Percentiles rank a stretch among this genome's conserved stretches.
Evolutionary conservation across 2,888 invertebrate genomes (phyloP).

Genomic region (Lasius fuliginosus): DNA sequence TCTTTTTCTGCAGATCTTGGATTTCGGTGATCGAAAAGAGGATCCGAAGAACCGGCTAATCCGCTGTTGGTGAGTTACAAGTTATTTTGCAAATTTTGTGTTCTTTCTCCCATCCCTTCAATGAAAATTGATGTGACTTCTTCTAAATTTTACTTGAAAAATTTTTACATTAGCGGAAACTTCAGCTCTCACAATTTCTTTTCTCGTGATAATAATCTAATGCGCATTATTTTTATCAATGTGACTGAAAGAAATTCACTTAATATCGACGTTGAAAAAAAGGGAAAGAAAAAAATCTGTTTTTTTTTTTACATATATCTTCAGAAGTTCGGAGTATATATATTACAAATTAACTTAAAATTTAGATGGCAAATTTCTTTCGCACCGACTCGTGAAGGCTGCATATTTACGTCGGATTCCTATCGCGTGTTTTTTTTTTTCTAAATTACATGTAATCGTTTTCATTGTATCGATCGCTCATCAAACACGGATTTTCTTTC

Average conservation of each 20-base stretch:
- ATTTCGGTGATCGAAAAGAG: constrained; percentile 49
- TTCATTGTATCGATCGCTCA: neutral
- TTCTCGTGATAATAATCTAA: neutral
- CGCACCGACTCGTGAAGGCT: neutral
- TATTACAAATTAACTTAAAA: neutral
- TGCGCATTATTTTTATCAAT: neutral
- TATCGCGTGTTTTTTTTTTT: neutral
- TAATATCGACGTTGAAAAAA: constrained; percentile 14
- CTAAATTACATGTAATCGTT: neutral
- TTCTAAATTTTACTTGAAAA: neutral
- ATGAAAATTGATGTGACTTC: constrained; percentile 18
- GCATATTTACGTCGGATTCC: neutral
- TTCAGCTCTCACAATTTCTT: constrained; percentile 5
- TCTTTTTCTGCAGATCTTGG: constrained; percentile 25
- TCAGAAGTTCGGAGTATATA: neutral
- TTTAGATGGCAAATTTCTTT: neutral
- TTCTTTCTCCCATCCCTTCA: neutral
- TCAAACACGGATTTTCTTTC: neutral
- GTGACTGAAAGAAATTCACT: neutral
- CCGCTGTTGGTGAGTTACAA: constrained; percentile 76
- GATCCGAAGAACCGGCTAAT: constrained; percentile 71
- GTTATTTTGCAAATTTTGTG: neutral
- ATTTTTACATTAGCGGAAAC: neutral
- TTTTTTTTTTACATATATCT: neutral
- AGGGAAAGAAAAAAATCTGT: neutral